Conservation (phyloP, 1,140 invertebrate genomes). For the Hypothenemus hampei region DNA sequence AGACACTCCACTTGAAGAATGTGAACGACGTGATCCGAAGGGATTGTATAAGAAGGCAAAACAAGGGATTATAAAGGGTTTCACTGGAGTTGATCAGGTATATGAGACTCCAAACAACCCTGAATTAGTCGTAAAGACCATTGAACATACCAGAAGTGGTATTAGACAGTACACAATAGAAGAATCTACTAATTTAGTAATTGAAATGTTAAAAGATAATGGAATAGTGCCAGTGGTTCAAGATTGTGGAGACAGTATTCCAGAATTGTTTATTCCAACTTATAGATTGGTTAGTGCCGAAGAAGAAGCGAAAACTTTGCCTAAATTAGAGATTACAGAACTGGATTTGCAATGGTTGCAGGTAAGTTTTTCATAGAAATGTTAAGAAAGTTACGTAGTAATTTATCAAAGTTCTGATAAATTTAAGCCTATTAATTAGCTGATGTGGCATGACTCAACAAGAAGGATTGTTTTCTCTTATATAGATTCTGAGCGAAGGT, state of each 20-base stretch:
- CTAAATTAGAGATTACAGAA: slow-evolving; percentile 66
- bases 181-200: slow-evolving; percentile 76
- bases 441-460: no score
- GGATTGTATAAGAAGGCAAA: slow-evolving; percentile 98
- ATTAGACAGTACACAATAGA: slow-evolving; percentile 67
- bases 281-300: slow-evolving; percentile 57
- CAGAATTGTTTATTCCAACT: slow-evolving; percentile 80
- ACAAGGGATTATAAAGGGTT: slow-evolving; percentile 90
- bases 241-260: slow-evolving; percentile 54
- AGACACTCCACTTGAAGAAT: slow-evolving; percentile 90
- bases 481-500: slow-evolving; percentile 88
- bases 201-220: slow-evolving; percentile 68
- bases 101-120: slow-evolving; percentile 88
- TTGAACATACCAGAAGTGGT: slow-evolving; percentile 1
- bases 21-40: slow-evolving; percentile 93
- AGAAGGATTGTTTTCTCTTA: neutral
- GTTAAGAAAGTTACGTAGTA: neutral
- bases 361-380: slow-evolving; percentile 49
- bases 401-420: no score
- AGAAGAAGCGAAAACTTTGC: slow-evolving; percentile 66
- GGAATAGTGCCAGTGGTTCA: slow-evolving; percentile 59
- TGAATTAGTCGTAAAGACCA: slow-evolving; percentile 81
- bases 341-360: slow-evolving; percentile 96
- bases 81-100: slow-evolving; percentile 95
- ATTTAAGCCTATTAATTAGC: no score